Conservation (phyloP, 2,888 invertebrate species). For the Danaus chrysippus region DNA sequence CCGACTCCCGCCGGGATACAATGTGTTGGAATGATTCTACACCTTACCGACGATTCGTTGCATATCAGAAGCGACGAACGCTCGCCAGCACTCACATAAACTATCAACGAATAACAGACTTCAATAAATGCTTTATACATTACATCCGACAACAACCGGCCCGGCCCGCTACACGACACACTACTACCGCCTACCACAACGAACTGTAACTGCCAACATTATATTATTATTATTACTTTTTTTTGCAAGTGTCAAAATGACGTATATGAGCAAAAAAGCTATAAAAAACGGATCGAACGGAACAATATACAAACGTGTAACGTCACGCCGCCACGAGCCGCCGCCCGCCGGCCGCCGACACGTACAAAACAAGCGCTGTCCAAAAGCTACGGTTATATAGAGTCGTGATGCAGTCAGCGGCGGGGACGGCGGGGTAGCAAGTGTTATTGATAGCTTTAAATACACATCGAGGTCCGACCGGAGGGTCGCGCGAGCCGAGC, state of each 20-base stretch:
- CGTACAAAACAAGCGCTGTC: conserved; percentile 25
- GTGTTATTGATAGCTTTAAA: conserved; percentile 58
- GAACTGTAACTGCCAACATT: conserved; percentile 18
- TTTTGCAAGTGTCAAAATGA: not conserved
- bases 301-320: too few species aligned
- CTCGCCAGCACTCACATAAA: conserved; percentile 29
- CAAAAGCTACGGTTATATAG: conserved; percentile 18
- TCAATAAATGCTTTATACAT: conserved; percentile 30
- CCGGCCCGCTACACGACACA: too few species aligned
- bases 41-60: conserved; percentile 52
- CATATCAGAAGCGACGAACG: conserved; percentile 55
- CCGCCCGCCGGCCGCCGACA: conserved; percentile 39
- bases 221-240: not conserved
- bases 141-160: conserved; percentile 40
- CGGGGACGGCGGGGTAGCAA: conserved; percentile 37
- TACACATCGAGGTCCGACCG: conserved; percentile 66
- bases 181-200: conserved; percentile 15
- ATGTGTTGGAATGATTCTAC: conserved; percentile 20
- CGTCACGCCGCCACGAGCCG: too few species aligned
- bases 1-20: not conserved
- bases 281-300: not conserved
- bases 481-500: conserved; percentile 54
- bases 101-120: conserved; percentile 39
- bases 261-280: conserved; percentile 22
- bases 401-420: conserved; percentile 4